These are phyloP conservation scores for Cremastobaeus sp. DNA, from an alignment of 2,888 invertebrate genomes.

Conservation along the genomic window DNA sequence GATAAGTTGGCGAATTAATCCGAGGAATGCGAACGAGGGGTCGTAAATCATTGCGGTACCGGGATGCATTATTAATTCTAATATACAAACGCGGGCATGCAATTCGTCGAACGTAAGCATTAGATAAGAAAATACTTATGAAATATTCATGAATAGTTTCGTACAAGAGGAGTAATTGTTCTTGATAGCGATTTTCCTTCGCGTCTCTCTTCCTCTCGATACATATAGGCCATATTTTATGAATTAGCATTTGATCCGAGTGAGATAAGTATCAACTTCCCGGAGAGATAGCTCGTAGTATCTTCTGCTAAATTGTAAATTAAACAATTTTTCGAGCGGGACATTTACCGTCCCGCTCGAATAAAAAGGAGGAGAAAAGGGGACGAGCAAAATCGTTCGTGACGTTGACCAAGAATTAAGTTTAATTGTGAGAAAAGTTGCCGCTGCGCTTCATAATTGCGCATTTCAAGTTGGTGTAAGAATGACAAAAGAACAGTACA, in stretches of 20 bases:
- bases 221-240: slow-evolving; percentile 49
- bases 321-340: slow-evolving; percentile 10
- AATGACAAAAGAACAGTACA: slow-evolving; percentile 50
- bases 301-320: slow-evolving; percentile 44
- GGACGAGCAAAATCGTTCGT: slow-evolving; percentile 29
- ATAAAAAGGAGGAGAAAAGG: background rate
- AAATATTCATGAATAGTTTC: slow-evolving; percentile 53
- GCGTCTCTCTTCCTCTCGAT: slow-evolving; percentile 16
- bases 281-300: slow-evolving; percentile 40
- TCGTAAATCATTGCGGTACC: slow-evolving; percentile 34
- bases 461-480: slow-evolving; percentile 32
- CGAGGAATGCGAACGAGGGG: slow-evolving; percentile 24
- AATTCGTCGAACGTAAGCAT: slow-evolving; percentile 53
- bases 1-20: slow-evolving; percentile 34
- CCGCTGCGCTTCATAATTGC: slow-evolving; percentile 34
- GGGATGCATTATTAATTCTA: slow-evolving; percentile 57
- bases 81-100: slow-evolving; percentile 49
- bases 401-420: slow-evolving; percentile 41
- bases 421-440: slow-evolving; percentile 53
- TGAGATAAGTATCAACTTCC: slow-evolving; percentile 56
- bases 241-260: slow-evolving; percentile 55
- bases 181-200: slow-evolving; percentile 51
- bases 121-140: slow-evolving; percentile 53
- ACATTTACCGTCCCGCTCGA: slow-evolving; percentile 1
- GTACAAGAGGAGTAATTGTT: slow-evolving; percentile 57